These are phyloP conservation scores for Echinops telfairi DNA, from an alignment of 2,113 vertebrate genomes.

Conservation along the genomic window DNA sequence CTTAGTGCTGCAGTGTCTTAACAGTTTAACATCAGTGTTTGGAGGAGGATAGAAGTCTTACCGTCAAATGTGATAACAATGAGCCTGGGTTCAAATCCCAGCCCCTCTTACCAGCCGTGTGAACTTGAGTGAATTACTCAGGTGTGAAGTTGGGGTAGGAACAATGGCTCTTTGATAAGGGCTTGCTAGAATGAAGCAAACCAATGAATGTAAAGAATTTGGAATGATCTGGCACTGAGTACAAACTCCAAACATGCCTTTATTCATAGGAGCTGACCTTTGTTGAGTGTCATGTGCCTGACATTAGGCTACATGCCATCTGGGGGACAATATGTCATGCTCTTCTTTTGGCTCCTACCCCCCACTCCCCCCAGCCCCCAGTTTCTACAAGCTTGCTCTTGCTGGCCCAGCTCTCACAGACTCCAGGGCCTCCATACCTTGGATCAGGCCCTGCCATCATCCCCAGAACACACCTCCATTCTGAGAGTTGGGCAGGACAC, in stretches of 20 bases:
- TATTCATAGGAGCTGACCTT: not conserved
- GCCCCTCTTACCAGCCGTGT: not conserved
- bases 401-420: not conserved
- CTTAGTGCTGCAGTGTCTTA: not conserved
- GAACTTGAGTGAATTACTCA: not conserved
- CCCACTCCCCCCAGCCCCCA: not conserved
- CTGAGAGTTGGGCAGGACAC: not conserved
- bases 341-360: not conserved
- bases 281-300: not conserved
- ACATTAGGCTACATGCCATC: not conserved
- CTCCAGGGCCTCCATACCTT: not conserved
- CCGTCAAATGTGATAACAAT: not conserved
- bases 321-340: not conserved
- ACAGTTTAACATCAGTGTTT: not conserved
- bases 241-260: not conserved
- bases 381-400: not conserved
- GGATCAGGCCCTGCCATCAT: not conserved
- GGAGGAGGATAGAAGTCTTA: not conserved
- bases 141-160: not conserved
- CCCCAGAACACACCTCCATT: not conserved
- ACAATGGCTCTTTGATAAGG: not conserved
- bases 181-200: conserved; percentile 39
- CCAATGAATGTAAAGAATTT: not conserved
- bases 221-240: not conserved
- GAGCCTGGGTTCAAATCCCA: not conserved